Evolutionary conservation across 2,888 invertebrate species (phyloP).

Genomic region (Drosophila rubida): DNA sequence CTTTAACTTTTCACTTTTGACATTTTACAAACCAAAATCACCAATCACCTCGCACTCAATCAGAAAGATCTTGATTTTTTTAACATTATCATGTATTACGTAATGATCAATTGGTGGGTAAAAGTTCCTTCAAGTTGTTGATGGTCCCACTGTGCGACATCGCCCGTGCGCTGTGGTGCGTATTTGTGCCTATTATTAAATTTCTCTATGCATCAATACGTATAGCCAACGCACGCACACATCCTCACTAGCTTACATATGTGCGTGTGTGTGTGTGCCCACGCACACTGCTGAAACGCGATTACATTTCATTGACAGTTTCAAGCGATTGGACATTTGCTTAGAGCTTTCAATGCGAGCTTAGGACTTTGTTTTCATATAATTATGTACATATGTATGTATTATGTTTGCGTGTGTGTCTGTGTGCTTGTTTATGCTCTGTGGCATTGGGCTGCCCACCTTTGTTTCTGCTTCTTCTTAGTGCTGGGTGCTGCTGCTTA

Average conservation of each 20-base stretch:
- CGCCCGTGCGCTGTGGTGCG: slow-evolving; percentile 33
- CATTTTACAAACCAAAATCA: too few relatives aligned
- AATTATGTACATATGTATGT: neutral
- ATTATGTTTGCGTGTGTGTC: slow-evolving; percentile 1
- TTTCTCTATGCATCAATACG: slow-evolving; percentile 62
- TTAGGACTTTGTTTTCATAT: slow-evolving; percentile 45
- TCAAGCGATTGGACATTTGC: slow-evolving; percentile 34
- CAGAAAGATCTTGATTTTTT: too few relatives aligned
- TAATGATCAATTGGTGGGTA: neutral
- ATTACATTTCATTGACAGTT: slow-evolving; percentile 67
- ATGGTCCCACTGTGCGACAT: slow-evolving; percentile 39
- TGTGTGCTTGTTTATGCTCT: slow-evolving; percentile 27
- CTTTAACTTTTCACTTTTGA: too few relatives aligned
- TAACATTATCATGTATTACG: too few relatives aligned
- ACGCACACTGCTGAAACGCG: slow-evolving; percentile 38
- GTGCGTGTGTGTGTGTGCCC: slow-evolving; percentile 34
- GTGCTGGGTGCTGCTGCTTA: slow-evolving; percentile 62
- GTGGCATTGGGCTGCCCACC: slow-evolving; percentile 72
- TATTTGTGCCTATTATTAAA: slow-evolving; percentile 63
- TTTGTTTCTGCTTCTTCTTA: slow-evolving; percentile 2
- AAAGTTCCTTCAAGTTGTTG: slow-evolving; percentile 18
- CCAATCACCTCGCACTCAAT: too few relatives aligned
- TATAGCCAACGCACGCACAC: slow-evolving; percentile 26
- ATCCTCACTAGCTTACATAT: slow-evolving; percentile 19
- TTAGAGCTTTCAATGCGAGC: slow-evolving; percentile 44